A percentile compares a stretch with the other conserved stretches of the same genome.
Evolutionary conservation across 2,113 vertebrate species (phyloP).

Genomic region (Pardalotus punctatus): DNA sequence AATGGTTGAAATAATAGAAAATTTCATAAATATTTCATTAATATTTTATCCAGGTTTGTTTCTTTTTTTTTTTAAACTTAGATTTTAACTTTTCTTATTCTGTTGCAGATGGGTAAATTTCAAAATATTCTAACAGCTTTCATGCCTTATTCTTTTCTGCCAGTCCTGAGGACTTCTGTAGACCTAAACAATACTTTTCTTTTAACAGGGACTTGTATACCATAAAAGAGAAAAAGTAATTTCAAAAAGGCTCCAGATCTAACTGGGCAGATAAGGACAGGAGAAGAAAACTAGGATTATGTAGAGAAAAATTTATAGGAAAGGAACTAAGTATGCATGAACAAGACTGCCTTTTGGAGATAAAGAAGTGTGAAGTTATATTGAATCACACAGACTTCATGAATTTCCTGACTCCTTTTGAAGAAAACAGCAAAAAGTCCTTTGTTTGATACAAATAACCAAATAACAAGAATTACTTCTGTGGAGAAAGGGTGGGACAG

Average conservation of each 20-base stretch:
- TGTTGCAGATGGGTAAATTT: background rate
- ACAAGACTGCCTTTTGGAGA: background rate
- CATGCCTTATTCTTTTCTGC: background rate
- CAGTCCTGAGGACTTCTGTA: background rate
- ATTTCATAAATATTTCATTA: background rate
- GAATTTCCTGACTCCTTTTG: background rate
- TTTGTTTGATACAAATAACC: background rate
- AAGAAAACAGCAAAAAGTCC: background rate
- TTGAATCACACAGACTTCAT: background rate
- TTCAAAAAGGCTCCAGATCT: background rate
- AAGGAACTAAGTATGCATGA: background rate
- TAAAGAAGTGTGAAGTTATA: background rate
- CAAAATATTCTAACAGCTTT: background rate
- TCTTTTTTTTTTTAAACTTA: background rate
- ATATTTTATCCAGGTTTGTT: background rate
- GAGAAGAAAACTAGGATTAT: background rate
- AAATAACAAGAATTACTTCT: background rate
- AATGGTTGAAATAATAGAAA: background rate
- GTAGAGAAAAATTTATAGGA: background rate
- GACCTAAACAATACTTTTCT: background rate
- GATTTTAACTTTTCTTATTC: background rate
- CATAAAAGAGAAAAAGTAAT: background rate
- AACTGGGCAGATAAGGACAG: background rate
- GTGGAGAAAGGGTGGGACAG: background rate
- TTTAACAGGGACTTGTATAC: background rate